Evolutionary conservation across 2,113 vertebrate species (phyloP).

Genomic region (Phainopepla nitens): DNA sequence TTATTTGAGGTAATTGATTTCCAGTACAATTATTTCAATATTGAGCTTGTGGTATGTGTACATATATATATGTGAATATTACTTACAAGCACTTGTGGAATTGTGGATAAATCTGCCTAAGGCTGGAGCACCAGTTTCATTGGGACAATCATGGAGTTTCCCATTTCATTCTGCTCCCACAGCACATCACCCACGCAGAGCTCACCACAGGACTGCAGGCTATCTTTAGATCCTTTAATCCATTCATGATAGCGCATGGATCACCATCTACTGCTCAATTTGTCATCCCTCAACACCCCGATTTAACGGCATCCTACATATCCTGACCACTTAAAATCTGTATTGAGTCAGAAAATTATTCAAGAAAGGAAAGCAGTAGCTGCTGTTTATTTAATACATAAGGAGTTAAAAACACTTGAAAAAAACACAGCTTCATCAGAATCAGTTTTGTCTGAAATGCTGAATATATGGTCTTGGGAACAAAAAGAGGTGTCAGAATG

Average conservation of each 20-base stretch:
- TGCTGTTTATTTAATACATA: not conserved
- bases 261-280: not conserved
- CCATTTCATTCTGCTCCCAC: not conserved
- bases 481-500: not conserved
- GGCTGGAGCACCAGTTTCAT: not conserved
- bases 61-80: not conserved
- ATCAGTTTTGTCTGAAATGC: not conserved
- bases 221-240: not conserved
- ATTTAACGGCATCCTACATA: not conserved
- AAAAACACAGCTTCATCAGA: not conserved
- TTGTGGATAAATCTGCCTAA: not conserved
- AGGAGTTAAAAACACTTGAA: not conserved
- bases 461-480: not conserved
- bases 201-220: not conserved
- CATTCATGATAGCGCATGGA: not conserved
- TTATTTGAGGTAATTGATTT: not conserved
- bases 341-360: not conserved
- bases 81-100: not conserved
- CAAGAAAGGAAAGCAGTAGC: not conserved
- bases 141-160: not conserved
- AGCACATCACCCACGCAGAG: not conserved
- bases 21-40: not conserved
- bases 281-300: not conserved
- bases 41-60: not conserved
- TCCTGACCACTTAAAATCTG: not conserved